These are phyloP conservation scores for Neelides folsomi DNA, from an alignment of 2,888 invertebrate species.

Conservation along the genomic window DNA sequence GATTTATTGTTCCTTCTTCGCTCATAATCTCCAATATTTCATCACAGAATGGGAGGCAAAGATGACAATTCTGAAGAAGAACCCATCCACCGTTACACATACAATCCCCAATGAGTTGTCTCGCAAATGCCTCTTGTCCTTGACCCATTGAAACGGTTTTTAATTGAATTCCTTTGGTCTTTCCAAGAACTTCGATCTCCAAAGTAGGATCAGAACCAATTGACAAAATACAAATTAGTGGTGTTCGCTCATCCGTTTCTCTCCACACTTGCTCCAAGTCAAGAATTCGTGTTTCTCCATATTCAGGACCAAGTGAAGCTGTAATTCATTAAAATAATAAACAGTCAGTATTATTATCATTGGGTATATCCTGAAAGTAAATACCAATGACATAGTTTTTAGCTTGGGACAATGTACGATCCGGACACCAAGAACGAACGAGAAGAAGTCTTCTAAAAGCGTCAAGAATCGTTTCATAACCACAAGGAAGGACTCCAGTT, in stretches of 20 bases:
- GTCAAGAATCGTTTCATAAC: constrained; percentile 69
- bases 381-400: constrained; percentile 73
- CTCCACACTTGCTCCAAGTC: constrained; percentile 54
- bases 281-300: constrained; percentile 80
- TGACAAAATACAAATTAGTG: constrained; percentile 81
- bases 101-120: constrained; percentile 64
- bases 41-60: constrained; percentile 85
- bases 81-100: constrained; percentile 81
- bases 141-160: constrained; percentile 87
- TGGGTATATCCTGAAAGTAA: too few species aligned
- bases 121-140: constrained; percentile 80
- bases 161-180: constrained; percentile 52
- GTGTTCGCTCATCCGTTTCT: constrained; percentile 77
- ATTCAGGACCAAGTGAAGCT: constrained; percentile 73
- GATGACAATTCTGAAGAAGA: constrained; percentile 83
- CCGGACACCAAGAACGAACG: constrained; percentile 88
- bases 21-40: constrained; percentile 81
- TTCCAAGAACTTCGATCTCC: constrained; percentile 74
- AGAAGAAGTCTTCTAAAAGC: constrained; percentile 73
- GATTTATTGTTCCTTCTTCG: constrained; percentile 68
- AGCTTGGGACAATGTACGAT: constrained; percentile 84
- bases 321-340: too few species aligned
- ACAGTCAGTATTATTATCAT: too few species aligned
- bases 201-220: constrained; percentile 95
- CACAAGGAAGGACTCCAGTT: constrained; percentile 77